phyloP scores from a whole-genome alignment of 2,797 vertebrate genomes.

The Gymnodraco acuticeps region DNA sequence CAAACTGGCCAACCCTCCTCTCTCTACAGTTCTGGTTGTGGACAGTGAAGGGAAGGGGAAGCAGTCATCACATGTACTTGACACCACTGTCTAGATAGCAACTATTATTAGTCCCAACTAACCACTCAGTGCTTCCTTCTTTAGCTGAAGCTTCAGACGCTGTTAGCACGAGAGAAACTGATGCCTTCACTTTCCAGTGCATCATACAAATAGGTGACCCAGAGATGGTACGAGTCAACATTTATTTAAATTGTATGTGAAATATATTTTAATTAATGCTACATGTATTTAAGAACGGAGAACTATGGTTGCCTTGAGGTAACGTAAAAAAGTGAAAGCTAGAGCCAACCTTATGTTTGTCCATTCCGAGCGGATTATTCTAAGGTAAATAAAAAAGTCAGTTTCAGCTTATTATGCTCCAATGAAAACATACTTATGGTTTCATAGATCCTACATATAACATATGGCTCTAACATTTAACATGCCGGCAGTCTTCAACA shows the following conservation, averaged over 20 bases:
- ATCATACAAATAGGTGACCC: background rate
- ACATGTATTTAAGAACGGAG: too few species aligned
- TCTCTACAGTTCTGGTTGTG: background rate
- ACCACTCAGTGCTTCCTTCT: conserved; percentile 58
- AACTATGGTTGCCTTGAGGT: too few species aligned
- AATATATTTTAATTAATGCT: too few species aligned
- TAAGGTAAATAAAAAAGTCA: too few species aligned
- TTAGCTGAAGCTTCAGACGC: conserved; percentile 12
- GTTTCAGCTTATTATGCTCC: too few species aligned
- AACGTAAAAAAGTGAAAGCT: too few species aligned
- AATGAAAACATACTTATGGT: background rate
- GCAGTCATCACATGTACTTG: conserved; percentile 61
- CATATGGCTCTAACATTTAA: background rate
- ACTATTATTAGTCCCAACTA: conserved; percentile 67
- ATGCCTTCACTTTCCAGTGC: background rate
- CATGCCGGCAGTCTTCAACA: background rate
- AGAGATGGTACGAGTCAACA: too few species aligned
- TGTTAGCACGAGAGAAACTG: background rate
- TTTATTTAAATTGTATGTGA: too few species aligned
- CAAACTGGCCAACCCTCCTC: background rate
- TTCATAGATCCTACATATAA: background rate
- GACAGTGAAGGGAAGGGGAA: conserved; percentile 35
- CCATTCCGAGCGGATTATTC: too few species aligned
- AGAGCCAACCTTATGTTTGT: too few species aligned
- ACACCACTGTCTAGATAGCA: conserved; percentile 58